Percentiles rank a stretch among this genome's conserved stretches.
Evolutionary conservation across 2,888 invertebrate genomes (phyloP).

Genomic region (Neuroscelio doddi): DNA sequence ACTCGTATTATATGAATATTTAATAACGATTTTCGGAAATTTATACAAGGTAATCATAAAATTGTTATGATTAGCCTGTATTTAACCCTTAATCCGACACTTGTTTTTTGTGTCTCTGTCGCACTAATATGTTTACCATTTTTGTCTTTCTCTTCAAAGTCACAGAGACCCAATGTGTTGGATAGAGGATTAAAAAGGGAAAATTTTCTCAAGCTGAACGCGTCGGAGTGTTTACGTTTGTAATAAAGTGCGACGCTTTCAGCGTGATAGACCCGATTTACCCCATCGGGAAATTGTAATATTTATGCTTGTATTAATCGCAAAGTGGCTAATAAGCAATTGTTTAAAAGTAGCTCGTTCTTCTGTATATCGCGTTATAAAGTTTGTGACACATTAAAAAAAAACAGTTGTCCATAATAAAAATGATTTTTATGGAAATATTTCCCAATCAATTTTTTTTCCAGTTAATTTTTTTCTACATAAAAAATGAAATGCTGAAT

Average conservation of each 20-base stretch:
- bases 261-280: neutral
- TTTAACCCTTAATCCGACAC: too few species aligned
- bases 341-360: conserved; percentile 24
- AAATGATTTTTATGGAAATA: conserved; percentile 40
- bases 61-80: too few species aligned
- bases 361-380: conserved; percentile 30
- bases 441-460: too few species aligned
- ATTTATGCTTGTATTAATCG: conserved; percentile 25
- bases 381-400: conserved; percentile 26
- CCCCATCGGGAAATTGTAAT: conserved; percentile 13
- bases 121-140: too few species aligned
- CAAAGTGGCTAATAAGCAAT: conserved; percentile 12
- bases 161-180: too few species aligned
- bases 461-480: too few species aligned
- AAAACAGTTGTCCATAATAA: conserved; percentile 39
- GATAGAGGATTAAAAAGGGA: conserved; percentile 5
- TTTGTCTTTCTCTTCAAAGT: too few species aligned
- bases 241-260: neutral
- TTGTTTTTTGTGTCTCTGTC: too few species aligned
- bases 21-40: too few species aligned
- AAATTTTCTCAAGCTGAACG: conserved; percentile 2
- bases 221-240: neutral
- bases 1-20: too few species aligned
- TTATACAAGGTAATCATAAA: too few species aligned
- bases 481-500: too few species aligned